Conservation (phyloP, 1,140 invertebrate species). For the Coelopa frigida region DNA sequence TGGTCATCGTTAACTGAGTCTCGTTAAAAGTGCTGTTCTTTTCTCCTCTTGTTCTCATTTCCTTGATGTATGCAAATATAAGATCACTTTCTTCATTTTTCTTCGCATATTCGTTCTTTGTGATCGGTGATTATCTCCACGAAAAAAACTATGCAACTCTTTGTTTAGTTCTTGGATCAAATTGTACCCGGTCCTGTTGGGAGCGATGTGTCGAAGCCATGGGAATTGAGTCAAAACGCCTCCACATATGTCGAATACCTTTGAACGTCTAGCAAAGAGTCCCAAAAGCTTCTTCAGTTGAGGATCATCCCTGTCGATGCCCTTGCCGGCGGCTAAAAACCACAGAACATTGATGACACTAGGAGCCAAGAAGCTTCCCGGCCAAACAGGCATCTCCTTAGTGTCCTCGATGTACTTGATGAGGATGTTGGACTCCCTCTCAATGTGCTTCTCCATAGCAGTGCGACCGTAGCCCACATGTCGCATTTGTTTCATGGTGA, state of each 20-base stretch:
- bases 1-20: constrained; percentile 58
- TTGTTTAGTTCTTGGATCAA: constrained; percentile 55
- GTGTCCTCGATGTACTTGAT: constrained; percentile 45
- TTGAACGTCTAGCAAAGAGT: constrained; percentile 55
- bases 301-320: constrained; percentile 43
- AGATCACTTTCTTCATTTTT: constrained; percentile 52
- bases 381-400: constrained; percentile 33
- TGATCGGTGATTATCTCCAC: constrained; percentile 58
- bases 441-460: constrained; percentile 64
- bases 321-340: constrained; percentile 60
- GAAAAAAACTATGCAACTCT: constrained; percentile 51
- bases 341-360: constrained; percentile 68
- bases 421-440: constrained; percentile 52
- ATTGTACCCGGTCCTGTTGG: constrained; percentile 58
- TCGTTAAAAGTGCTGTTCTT: constrained; percentile 52
- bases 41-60: constrained; percentile 51
- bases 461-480: constrained; percentile 66
- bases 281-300: constrained; percentile 53
- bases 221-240: constrained; percentile 60
- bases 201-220: constrained; percentile 61
- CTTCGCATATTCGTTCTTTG: constrained; percentile 46
- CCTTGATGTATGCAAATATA: constrained; percentile 66
- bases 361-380: constrained; percentile 47
- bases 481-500: constrained; percentile 61
- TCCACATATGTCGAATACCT: constrained; percentile 62